phyloP scores from a whole-genome alignment of 2,113 vertebrate genomes.

The Corydoras sp. region DNA sequence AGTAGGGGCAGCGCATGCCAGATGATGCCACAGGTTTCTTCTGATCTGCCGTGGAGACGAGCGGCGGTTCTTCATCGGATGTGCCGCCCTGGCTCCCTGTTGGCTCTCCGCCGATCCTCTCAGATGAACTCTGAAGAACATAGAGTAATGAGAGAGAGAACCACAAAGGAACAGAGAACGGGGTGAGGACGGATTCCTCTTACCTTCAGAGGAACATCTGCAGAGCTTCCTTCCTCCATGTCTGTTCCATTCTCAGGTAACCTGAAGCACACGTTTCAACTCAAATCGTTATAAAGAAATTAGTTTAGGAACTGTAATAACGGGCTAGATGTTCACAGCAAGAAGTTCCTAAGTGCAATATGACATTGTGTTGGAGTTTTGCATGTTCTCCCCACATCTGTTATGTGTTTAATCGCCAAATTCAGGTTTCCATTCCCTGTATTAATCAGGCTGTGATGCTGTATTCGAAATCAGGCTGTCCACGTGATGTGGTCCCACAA shows the following conservation, averaged over 20 bases:
- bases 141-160: not conserved
- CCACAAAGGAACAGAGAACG: not conserved
- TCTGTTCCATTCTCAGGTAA: not conserved
- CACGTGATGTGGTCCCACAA: no score
- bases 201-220: not conserved
- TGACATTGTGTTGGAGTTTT: no score
- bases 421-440: no score
- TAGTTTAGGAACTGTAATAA: no score
- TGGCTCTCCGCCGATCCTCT: not conserved
- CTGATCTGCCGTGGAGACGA: not conserved
- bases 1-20: conserved; percentile 70
- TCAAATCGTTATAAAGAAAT: no score
- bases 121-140: not conserved
- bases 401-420: no score
- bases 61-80: not conserved
- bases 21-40: not conserved
- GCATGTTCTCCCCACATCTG: no score
- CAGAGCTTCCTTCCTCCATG: not conserved
- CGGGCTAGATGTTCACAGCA: no score
- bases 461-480: no score
- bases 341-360: no score
- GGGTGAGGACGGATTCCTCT: not conserved
- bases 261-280: not conserved
- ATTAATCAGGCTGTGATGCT: no score
- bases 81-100: no score